Evolutionary conservation across 2,888 invertebrate species (phyloP), one percentile per base, ranked within the genome.

Genomic region (Amblyjoppa fuscipennis): DNA sequence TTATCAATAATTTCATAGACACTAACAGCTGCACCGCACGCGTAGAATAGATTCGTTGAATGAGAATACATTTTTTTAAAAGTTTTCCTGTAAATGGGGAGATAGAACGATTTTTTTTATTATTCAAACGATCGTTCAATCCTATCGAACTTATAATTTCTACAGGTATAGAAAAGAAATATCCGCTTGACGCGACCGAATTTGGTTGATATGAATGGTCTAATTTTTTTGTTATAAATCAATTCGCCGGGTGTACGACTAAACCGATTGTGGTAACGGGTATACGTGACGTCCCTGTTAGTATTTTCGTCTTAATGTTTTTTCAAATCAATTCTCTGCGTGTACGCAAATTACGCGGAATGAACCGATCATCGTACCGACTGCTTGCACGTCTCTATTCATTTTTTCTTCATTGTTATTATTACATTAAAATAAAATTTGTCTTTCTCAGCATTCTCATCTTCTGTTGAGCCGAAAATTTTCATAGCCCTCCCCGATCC

Each of bases 381-480:
- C 28, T 28, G 6, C 28, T 61, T 11, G 56, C 9, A 56, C 20
- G 20, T 41, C 41, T 11, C 41, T 11, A 11, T 56, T 56, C 3
- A 56, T 25, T 25, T 56, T 56, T 25, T 16, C 31, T 34, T 38
- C 41, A n/a, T 38, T 38, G 9, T 66, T 20, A 66, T 66, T 66
- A 5, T 25, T 2, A 59, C 6, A 66, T 66, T 34, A 11, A 41
- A 41, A 41, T 20, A 34, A 41, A n/a, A 64, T 64, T 45, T 64
- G 9, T 9, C 41, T 68, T 71, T 53, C 16, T 66, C 53, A 66
- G 38, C 41, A 53, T n/a, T 76, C 34, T 20, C 34, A 28, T 41
- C 51, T 25, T 45, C 64, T 51, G 49, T 9, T 38, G 45, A 49
- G 41, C 45, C 59, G 28, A 77, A 83, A 83, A 75, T 25, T 70